Evolutionary conservation across 1,140 invertebrate species (phyloP).

Genomic region (Eueides isabella): DNA sequence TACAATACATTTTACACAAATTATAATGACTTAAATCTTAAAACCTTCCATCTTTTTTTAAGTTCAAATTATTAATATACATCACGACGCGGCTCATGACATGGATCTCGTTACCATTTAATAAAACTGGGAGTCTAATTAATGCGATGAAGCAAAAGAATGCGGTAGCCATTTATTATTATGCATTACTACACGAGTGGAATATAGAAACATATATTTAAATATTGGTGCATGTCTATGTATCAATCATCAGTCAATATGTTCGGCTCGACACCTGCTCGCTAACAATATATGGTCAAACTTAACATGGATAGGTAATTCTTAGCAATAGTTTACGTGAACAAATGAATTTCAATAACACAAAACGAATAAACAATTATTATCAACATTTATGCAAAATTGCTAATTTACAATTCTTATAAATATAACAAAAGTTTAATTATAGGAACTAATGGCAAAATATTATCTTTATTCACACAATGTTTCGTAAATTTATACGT

Average conservation of each 20-base stretch:
- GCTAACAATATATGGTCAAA: not conserved
- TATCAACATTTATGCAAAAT: not conserved
- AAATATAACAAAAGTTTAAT: slow-evolving; percentile 16
- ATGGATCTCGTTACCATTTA: slow-evolving; percentile 45
- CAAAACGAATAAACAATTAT: not conserved
- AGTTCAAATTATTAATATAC: slow-evolving; percentile 21
- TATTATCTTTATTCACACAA: slow-evolving; percentile 10
- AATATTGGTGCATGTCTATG: slow-evolving; percentile 60
- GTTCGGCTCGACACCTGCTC: slow-evolving; percentile 23
- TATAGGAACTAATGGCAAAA: slow-evolving; percentile 2
- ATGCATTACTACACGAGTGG: slow-evolving; percentile 58
- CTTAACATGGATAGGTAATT: not conserved
- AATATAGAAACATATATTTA: slow-evolving; percentile 65
- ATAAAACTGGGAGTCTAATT: slow-evolving; percentile 54
- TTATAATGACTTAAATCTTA: too few species aligned
- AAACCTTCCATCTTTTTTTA: not conserved
- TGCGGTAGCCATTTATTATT: slow-evolving; percentile 73
- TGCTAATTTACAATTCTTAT: slow-evolving; percentile 10
- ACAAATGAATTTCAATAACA: not conserved
- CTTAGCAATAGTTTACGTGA: not conserved
- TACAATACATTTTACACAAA: too few species aligned
- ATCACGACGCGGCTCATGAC: slow-evolving; percentile 25
- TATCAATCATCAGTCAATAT: slow-evolving; percentile 36
- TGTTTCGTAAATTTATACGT: slow-evolving; percentile 22
- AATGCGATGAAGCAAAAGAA: slow-evolving; percentile 54